Evolutionary conservation across 2,888 invertebrate genomes (phyloP).

Genomic region (Drosophila stalkeri): DNA sequence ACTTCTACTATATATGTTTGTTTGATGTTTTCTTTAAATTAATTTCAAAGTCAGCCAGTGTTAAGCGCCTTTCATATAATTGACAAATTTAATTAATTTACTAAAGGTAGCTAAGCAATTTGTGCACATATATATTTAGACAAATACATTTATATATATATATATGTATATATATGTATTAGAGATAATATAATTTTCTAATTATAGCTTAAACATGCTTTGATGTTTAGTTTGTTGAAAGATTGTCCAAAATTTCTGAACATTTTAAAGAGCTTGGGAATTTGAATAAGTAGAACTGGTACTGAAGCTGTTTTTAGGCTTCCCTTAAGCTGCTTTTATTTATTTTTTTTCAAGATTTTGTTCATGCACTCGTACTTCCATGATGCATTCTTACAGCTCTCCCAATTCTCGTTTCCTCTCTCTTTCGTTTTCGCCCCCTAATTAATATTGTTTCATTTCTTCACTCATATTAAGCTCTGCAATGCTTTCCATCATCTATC

Average conservation of each 20-base stretch:
- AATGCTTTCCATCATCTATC: too few species aligned
- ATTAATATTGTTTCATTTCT: neutral
- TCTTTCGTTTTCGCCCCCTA: neutral
- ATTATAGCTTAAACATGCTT: neutral
- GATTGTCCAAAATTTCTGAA: neutral
- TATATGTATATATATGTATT: neutral
- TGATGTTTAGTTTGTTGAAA: neutral
- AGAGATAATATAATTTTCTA: neutral
- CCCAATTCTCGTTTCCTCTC: neutral
- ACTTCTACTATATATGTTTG: conserved; percentile 8
- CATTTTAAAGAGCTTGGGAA: neutral
- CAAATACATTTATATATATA: neutral
- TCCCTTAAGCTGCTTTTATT: neutral
- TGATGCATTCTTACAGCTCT: too few species aligned
- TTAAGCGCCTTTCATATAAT: conserved; percentile 32
- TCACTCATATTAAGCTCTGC: too few species aligned
- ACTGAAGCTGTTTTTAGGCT: neutral
- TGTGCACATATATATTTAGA: neutral
- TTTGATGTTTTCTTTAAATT: conserved; percentile 65
- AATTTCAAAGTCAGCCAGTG: conserved; percentile 53
- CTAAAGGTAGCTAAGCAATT: neutral
- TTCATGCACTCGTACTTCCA: too few species aligned
- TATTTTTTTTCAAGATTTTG: too few species aligned
- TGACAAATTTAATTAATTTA: conserved; percentile 26
- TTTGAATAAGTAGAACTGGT: neutral